Conservation (phyloP, 2,888 invertebrate species). For the Aphidoletes aphidimyza region DNA sequence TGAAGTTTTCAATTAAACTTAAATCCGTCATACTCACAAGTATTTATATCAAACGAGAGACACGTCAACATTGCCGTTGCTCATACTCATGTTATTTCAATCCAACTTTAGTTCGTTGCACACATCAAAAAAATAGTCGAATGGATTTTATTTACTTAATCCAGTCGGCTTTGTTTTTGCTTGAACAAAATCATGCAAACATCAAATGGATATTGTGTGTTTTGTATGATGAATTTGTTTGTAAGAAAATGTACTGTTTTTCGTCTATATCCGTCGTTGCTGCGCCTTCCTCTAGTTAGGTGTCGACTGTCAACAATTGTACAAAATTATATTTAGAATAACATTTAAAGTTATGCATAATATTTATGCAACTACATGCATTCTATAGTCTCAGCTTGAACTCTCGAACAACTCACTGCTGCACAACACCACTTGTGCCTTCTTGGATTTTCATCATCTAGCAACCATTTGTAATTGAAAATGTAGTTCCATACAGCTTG, state of each 20-base stretch:
- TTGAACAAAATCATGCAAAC: background rate
- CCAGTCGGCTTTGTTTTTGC: background rate
- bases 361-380: background rate
- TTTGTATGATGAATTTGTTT: background rate
- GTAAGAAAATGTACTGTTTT: background rate
- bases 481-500: background rate
- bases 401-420: background rate
- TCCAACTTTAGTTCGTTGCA: background rate
- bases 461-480: slow-evolving; percentile 26
- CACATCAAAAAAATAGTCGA: background rate
- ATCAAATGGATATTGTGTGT: background rate
- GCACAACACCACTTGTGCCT: background rate
- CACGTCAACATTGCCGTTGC: background rate
- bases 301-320: background rate
- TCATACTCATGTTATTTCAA: slow-evolving; percentile 29
- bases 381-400: background rate
- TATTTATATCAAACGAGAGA: background rate
- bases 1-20: slow-evolving; percentile 39
- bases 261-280: background rate
- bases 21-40: background rate
- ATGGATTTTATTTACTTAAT: background rate
- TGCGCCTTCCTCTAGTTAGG: too few relatives aligned
- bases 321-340: background rate
- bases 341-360: background rate
- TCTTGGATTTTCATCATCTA: background rate